phyloP scores from a whole-genome alignment of 1,140 invertebrate genomes.

The Heliconius eleuchia region DNA sequence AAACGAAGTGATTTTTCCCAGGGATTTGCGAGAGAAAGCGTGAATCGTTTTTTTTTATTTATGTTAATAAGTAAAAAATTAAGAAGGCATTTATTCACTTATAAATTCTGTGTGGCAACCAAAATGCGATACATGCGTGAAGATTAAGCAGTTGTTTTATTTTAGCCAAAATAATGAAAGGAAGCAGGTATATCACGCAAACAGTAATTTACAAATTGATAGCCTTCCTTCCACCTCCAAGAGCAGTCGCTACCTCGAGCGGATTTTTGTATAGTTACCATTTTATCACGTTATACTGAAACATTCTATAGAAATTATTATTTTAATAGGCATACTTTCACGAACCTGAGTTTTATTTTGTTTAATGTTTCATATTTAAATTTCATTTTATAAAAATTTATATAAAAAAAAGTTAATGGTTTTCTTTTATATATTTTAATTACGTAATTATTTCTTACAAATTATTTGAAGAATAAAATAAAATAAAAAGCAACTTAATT shows the following conservation, averaged over 20 bases:
- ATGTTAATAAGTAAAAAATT: too few species aligned
- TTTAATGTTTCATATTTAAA: background rate
- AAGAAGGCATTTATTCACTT: too few species aligned
- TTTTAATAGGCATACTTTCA: background rate
- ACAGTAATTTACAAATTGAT: background rate
- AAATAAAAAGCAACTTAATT: too few species aligned
- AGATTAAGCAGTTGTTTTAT: background rate
- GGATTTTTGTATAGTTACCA: background rate
- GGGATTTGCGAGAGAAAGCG: too few species aligned
- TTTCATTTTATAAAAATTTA: too few species aligned
- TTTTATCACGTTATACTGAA: background rate
- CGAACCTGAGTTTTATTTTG: background rate
- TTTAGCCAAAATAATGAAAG: background rate
- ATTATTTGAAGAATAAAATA: too few species aligned
- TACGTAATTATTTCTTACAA: too few species aligned
- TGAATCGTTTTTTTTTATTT: too few species aligned
- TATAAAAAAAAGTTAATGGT: too few species aligned
- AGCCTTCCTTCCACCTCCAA: background rate
- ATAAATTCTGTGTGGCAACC: too few species aligned
- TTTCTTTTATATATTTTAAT: too few species aligned
- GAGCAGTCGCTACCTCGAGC: slow-evolving; percentile 2
- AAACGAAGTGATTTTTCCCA: background rate
- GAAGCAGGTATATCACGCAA: background rate
- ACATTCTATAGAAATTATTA: slow-evolving; percentile 4
- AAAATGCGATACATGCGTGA: background rate